Evolutionary conservation across 2,888 invertebrate genomes (phyloP).

Genomic region (Pollenia amentaria): DNA sequence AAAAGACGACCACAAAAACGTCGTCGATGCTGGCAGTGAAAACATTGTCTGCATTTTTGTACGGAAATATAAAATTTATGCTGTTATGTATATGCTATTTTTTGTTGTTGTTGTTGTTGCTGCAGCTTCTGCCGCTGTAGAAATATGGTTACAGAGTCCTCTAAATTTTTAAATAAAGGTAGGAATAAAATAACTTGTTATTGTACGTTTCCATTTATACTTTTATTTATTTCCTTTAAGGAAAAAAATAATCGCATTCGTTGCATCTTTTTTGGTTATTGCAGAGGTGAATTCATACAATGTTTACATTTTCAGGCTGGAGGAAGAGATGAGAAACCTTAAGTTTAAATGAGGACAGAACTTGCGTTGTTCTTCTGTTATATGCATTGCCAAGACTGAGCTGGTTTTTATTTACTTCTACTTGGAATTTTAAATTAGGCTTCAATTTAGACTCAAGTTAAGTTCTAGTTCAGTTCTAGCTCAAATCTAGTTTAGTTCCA

Average conservation of each 20-base stretch:
- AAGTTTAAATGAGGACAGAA: neutral
- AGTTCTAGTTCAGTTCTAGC: too few relatives aligned
- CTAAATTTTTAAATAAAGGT: slow-evolving; percentile 26
- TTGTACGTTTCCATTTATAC: slow-evolving; percentile 70
- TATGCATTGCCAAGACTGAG: too few relatives aligned
- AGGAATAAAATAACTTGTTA: slow-evolving; percentile 63
- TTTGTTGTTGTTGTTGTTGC: slow-evolving; percentile 28
- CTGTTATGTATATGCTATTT: slow-evolving; percentile 67
- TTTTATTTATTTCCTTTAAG: slow-evolving; percentile 70
- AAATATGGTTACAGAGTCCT: slow-evolving; percentile 32
- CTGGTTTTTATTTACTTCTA: too few relatives aligned
- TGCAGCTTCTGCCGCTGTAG: slow-evolving; percentile 2
- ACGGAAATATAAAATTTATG: slow-evolving; percentile 72
- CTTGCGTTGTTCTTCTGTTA: too few relatives aligned
- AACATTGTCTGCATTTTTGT: slow-evolving; percentile 57
- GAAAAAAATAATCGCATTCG: slow-evolving; percentile 58
- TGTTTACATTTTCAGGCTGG: slow-evolving; percentile 24
- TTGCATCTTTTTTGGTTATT: slow-evolving; percentile 54
- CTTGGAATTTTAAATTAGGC: too few relatives aligned
- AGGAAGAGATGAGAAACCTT: slow-evolving; percentile 28
- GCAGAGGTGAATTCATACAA: neutral
- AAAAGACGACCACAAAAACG: slow-evolving; percentile 37
- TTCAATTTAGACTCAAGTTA: too few relatives aligned
- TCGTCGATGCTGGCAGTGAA: slow-evolving; percentile 4
- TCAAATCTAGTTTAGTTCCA: too few relatives aligned